Base-by-base conservation (phyloP, 2,113 vertebrate species). In the Rhabdomys dilectus region DNA sequence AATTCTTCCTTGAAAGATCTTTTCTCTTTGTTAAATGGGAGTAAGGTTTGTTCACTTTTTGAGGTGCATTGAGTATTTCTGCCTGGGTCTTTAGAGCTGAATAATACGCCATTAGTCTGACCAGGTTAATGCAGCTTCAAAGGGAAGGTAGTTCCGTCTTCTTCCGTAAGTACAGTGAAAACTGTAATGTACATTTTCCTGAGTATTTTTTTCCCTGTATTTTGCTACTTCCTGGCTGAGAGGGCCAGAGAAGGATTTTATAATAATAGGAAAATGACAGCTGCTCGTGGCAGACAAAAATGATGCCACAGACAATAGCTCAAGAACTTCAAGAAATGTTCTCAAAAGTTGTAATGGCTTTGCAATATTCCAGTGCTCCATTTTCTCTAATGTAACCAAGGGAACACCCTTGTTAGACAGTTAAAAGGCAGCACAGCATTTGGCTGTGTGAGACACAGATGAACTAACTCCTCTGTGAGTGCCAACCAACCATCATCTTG, bases 1-100 rank as follows among this genome's bases (percentile, higher is more conserved):
- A 62, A 89, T 88, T 89, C 19, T 68, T 64, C 96, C 77, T 92
- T 62, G 64, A 80, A 96, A 97, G 76, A 86, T 89, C 70, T 93
- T 96, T 90, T 3, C n/a, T 95, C 31, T 29, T 92, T 84, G 58
- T 51, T 31, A 36, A 62, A 90, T 60, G 11, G 51, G n/a, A 91
- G 66, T n/a, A 89, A 93, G 82, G 22, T 70, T 89, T 78, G 64
- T 56, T 94, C 86, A 93, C 53, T 91, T 96, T 78, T 96, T 80
- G 56, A 80, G 60, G 45, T 80, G 11, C 42, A 48, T 95, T 75
- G 87, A 95, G 48, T 66, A 39, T 97, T 90, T 92, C 72, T 56
- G 91, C 72, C 89, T 26, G 36, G 66, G 93, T 42, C 81, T 93
- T 93, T 15, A 91, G 66, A 26, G 56, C 22, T 84, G 84, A 96